phyloP scores from a whole-genome alignment of 30 jellyfish, hydroid and myxozoan genomes.

The Pelagia noctiluca region DNA sequence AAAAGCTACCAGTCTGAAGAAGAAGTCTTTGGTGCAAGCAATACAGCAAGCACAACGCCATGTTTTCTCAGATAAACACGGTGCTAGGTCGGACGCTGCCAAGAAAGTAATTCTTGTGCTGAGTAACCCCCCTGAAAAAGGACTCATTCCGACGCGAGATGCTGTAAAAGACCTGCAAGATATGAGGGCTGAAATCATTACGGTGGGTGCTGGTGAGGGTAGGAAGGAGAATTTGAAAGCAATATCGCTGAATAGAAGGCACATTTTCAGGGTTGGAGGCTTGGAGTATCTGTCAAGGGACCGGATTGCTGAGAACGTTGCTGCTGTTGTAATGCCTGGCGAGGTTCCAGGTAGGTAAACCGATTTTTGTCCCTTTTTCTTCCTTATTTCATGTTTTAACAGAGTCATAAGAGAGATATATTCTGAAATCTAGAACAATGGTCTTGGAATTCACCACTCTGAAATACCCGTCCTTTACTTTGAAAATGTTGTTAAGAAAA shows the following conservation, averaged over 20 bases:
- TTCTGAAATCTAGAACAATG: too few species aligned
- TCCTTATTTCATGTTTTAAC: not conserved
- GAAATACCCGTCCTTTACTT: too few species aligned
- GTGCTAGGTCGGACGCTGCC: not conserved
- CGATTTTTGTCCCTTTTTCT: not conserved
- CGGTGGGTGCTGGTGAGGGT: not conserved
- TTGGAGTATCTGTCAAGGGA: too few species aligned
- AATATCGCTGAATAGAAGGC: too few species aligned
- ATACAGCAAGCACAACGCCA: not conserved
- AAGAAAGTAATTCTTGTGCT: not conserved
- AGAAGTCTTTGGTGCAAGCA: not conserved
- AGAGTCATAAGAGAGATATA: too few species aligned
- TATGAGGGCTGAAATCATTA: not conserved
- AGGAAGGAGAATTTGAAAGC: not conserved
- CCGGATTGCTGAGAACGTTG: not conserved
- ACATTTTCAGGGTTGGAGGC: too few species aligned
- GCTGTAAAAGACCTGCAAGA: slow-evolving; percentile 1
- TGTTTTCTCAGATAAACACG: not conserved
- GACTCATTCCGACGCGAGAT: not conserved
- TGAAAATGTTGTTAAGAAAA: too few species aligned
- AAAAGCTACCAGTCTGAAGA: not conserved
- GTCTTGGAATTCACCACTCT: too few species aligned
- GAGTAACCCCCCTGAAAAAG: not conserved
- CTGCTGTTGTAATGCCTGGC: too few species aligned
- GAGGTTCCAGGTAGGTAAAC: not conserved